These are phyloP conservation scores for Bolborhynchus lineola DNA, from an alignment of 2,113 vertebrate genomes.

Conservation along the genomic window DNA sequence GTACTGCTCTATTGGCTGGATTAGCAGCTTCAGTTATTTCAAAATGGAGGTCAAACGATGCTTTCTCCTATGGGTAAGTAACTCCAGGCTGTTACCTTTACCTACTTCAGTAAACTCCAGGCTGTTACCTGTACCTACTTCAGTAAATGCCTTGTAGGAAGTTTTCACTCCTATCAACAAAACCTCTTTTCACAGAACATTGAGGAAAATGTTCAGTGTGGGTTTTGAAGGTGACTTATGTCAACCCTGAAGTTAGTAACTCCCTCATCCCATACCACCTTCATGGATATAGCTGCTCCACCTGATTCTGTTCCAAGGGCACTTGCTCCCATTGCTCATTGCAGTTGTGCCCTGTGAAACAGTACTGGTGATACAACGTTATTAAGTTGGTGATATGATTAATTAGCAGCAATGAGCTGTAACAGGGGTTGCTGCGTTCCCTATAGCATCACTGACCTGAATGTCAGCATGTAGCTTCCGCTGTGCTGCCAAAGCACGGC, in stretches of 20 bases:
- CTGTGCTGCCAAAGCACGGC: neutral
- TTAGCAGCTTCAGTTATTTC: slow-evolving; percentile 97
- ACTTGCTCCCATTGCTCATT: neutral
- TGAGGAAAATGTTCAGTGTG: neutral
- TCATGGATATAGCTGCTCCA: neutral
- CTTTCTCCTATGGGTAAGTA: slow-evolving; percentile 96
- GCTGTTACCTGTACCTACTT: neutral
- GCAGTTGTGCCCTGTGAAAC: neutral
- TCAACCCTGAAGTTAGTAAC: neutral
- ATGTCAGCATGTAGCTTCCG: neutral
- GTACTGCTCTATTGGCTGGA: slow-evolving; percentile 94
- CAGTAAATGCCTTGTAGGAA: neutral
- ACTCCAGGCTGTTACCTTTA: neutral
- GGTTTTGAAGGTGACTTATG: neutral
- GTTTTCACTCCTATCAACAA: neutral
- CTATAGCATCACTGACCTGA: neutral
- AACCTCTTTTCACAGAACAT: neutral
- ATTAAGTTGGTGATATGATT: neutral
- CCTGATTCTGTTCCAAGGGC: neutral
- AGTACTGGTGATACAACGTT: neutral
- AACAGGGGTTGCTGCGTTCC: neutral
- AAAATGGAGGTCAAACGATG: slow-evolving; percentile 95
- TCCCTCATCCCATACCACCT: fast-evolving
- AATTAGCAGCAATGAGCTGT: neutral
- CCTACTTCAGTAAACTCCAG: neutral